Base-by-base conservation (phyloP, 2,113 vertebrate genomes). In the Picathartes gymnocephalus region DNA sequence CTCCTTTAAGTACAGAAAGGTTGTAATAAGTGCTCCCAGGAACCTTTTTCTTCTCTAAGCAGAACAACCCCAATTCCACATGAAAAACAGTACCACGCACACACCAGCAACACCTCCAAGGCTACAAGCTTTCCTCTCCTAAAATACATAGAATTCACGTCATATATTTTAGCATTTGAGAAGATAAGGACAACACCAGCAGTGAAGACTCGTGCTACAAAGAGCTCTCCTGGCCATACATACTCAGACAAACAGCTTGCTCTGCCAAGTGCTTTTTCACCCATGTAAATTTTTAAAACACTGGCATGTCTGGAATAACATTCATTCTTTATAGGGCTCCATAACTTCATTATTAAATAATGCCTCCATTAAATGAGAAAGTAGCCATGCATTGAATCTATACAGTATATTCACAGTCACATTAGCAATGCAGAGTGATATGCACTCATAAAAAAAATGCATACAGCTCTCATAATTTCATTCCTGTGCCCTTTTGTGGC, bases 311-410 rank as follows among this genome's bases (percentile, higher is more conserved):
- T 95, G 54, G 21, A 97, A 94, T 88, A 94, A 94, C 71, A 93
- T 88, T 66, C 61, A 93, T 95, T 86, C 95, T 94, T 96, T 89
- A 92, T n/a, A 83, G 69, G 57, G 39, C 9, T 74, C 54, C 81
- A 68, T 95, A 72, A 91, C 56, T 95, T 95, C 94, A 96, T 96
- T 86, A 97, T 91, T 96, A 88, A 97, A 65, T 96, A 96, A 97
- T 94, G 53, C 40, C 69, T 86, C 91, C 86, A 92, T 93, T 95
- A 96, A 93, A 45, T 51, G 42, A 95, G 70, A 93, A 96, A 94
- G 87, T 70, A 93, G 85, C 57, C 45, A 53, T 45, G 90, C 81
- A 62, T 92, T 86, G 89, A 73, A 92, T 87, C 87, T 90, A n/a
- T 45, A 84, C 48, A 40, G 47, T 74, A 81, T 88, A 91, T 91